phyloP scores from a whole-genome alignment of 2,113 vertebrate species.

The Antechinus stuartii region DNA sequence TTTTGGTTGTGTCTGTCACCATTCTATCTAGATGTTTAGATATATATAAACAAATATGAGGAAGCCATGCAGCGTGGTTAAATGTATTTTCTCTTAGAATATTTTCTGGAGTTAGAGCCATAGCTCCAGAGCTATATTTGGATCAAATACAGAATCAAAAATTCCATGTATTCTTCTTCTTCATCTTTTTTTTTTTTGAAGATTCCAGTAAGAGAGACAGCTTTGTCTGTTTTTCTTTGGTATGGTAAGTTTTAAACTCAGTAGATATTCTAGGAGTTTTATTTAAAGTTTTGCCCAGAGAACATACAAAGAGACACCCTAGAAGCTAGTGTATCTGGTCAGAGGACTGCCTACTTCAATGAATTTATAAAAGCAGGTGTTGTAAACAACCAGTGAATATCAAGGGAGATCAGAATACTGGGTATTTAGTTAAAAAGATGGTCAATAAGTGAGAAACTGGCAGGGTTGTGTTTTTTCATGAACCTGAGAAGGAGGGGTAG shows the following conservation, averaged over 20 bases:
- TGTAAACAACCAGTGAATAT: slow-evolving; percentile 11
- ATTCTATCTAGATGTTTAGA: slow-evolving; percentile 27
- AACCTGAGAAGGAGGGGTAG: background rate
- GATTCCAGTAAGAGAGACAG: slow-evolving; percentile 42
- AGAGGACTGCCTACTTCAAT: background rate
- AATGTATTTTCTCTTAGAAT: background rate
- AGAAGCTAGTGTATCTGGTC: slow-evolving; percentile 46
- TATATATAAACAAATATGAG: slow-evolving; percentile 39
- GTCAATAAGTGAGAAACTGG: background rate
- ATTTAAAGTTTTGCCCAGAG: slow-evolving; percentile 60
- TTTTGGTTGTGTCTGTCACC: slow-evolving; percentile 35
- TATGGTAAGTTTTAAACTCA: slow-evolving; percentile 61
- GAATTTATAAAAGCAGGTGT: slow-evolving; percentile 28
- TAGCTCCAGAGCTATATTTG: background rate
- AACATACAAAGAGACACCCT: slow-evolving; percentile 15
- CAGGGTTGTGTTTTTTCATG: background rate
- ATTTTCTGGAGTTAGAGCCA: background rate
- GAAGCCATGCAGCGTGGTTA: slow-evolving; percentile 14
- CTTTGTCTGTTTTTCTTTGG: slow-evolving; percentile 52
- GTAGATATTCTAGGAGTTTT: slow-evolving; percentile 58
- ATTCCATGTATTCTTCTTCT: slow-evolving; percentile 19
- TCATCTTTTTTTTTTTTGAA: slow-evolving; percentile 41
- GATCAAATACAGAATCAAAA: slow-evolving; percentile 38
- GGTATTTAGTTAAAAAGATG: slow-evolving; percentile 39
- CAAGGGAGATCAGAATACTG: slow-evolving; percentile 44